Evolutionary conservation across 2,888 invertebrate species (phyloP), one percentile per base, ranked within the genome.

Genomic region (Minunthozetes semirufus): DNA sequence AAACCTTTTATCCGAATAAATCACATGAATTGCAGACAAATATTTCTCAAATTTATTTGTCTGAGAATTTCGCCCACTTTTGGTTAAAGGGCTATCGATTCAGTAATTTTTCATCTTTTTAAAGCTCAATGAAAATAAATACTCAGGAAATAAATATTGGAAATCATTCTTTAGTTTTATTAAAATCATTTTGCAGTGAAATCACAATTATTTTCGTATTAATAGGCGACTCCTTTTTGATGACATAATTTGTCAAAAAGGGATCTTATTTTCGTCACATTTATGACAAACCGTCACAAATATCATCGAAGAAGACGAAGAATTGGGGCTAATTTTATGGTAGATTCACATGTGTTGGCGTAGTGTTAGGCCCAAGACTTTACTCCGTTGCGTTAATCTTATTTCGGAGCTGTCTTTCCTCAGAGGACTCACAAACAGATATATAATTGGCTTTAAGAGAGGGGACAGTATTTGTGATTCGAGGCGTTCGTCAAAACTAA

Each of bases 361-460:
- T 38, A 66, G 66, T 38, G n/a, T 66, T 38, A 38, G 66, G 33
- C 33, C 33, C 66, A 38, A 66, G 22, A 38, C 11, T 63, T 29
- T 22, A 9, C 9, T 33, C 19, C 33, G 19, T 22, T 33, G 11
- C 17, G 46, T 68, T 68, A 68, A 68, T 68, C 68, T 68, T 33
- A 68, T 68, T 68, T 68, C 15, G 42, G 9, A 29, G 33, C 33
- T 46, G 22, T 46, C 46, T 38, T 68, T 68, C 46, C 68, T 25
- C 46, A 68, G 13, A 68, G 68, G 42, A 68, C 68, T 68, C 68
- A 46, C 68, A 68, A 68, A 68, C 68, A 68, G 68, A 46, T 22
- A 68, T 42, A 42, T 68, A 68, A 68, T 68, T 68, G 68, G 42
- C 68, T 68, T 68, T 42, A n/a, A 46, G 22, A 42, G 42, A 33